A percentile compares a stretch with the other conserved stretches of the same genome.
Conservation (phyloP, 1,140 invertebrate genomes). For the Oreohelix idahoensis region DNA sequence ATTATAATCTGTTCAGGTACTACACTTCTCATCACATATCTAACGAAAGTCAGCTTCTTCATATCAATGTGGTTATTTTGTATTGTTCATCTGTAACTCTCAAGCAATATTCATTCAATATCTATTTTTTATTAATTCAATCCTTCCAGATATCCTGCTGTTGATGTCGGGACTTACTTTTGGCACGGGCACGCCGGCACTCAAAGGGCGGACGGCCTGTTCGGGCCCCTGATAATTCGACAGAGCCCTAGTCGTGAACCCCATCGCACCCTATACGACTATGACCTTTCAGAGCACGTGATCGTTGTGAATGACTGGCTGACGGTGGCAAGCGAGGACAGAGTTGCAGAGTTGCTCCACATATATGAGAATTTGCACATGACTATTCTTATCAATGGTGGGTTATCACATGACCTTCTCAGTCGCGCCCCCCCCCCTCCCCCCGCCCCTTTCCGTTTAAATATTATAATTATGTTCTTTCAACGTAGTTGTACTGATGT, state of each 20-base stretch:
- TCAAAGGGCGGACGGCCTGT: constrained; percentile 86
- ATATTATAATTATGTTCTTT: too few relatives aligned
- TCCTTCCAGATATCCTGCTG: constrained; percentile 71
- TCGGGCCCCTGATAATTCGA: constrained; percentile 78
- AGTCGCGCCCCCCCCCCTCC: too few relatives aligned
- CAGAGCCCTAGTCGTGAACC: constrained; percentile 36
- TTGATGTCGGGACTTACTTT: constrained; percentile 84
- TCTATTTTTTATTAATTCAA: too few relatives aligned
- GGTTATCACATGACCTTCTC: too few relatives aligned
- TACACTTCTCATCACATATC: too few relatives aligned
- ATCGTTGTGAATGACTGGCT: constrained; percentile 53
- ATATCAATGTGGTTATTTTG: too few relatives aligned
- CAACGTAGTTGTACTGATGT: too few relatives aligned
- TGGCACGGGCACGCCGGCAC: constrained; percentile 91
- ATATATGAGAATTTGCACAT: constrained; percentile 86
- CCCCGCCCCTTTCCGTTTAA: too few relatives aligned
- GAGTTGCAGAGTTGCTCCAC: constrained; percentile 86
- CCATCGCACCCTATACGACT: constrained; percentile 42
- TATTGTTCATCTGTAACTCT: too few relatives aligned
- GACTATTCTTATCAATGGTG: constrained; percentile 83
- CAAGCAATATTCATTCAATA: too few relatives aligned
- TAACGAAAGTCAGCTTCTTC: too few relatives aligned
- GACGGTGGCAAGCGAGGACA: constrained; percentile 76
- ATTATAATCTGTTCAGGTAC: too few relatives aligned
- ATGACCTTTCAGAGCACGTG: constrained; percentile 47